A percentile compares a stretch with the other conserved stretches of the same genome.
Evolutionary conservation across 1,140 invertebrate genomes (phyloP).

Genomic region (Bombus sibiricus): DNA sequence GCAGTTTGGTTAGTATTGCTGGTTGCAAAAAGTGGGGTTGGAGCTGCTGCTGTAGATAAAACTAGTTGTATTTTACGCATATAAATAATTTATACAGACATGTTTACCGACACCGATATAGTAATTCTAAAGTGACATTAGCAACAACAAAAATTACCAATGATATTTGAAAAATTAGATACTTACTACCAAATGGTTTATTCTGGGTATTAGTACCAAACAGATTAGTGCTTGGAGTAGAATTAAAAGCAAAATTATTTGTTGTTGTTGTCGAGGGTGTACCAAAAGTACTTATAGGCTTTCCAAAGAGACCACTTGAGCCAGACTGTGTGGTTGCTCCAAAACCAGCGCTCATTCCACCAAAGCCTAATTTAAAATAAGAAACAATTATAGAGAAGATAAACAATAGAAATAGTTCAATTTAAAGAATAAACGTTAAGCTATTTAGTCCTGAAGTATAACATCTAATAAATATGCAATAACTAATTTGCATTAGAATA

Average conservation of each 20-base stretch:
- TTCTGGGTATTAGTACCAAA: constrained; percentile 79
- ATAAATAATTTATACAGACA: not conserved
- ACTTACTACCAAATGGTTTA: constrained; percentile 81
- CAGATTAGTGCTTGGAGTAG: constrained; percentile 79
- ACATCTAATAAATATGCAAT: not conserved
- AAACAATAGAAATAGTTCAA: not conserved
- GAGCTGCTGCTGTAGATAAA: constrained; percentile 71
- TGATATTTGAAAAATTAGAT: constrained; percentile 32
- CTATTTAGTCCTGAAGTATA: not conserved
- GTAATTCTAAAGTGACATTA: not conserved
- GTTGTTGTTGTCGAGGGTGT: constrained; percentile 83
- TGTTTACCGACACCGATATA: not conserved
- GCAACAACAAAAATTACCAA: not conserved
- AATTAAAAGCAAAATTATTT: constrained; percentile 84
- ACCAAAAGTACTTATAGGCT: constrained; percentile 82
- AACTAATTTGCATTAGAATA: constrained; percentile 24
- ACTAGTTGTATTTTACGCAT: constrained; percentile 32
- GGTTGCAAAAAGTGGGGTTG: constrained; percentile 77
- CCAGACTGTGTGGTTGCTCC: constrained; percentile 79
- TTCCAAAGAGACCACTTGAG: constrained; percentile 81
- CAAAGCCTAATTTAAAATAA: constrained; percentile 77
- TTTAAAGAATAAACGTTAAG: not conserved
- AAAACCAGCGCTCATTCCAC: constrained; percentile 83
- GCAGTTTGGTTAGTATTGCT: constrained; percentile 74
- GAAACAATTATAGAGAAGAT: not conserved